phyloP scores from a whole-genome alignment of 2,797 vertebrate genomes.

The Poecilia gillii region DNA sequence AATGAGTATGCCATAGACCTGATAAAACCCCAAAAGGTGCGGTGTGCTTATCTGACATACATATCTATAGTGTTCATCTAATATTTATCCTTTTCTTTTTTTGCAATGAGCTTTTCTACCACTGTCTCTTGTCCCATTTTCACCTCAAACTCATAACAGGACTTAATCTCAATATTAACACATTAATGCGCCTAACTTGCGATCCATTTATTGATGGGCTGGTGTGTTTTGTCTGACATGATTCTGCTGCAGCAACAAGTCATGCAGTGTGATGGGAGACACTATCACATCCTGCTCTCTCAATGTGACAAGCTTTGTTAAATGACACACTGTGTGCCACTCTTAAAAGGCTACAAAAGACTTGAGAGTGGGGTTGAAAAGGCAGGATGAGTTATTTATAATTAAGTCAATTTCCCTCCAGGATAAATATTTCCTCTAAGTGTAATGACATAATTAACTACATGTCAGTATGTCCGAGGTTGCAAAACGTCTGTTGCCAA shows the following conservation, averaged over 20 bases:
- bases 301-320: background rate
- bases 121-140: background rate
- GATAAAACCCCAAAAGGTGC: background rate
- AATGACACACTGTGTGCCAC: background rate
- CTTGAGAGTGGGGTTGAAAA: background rate
- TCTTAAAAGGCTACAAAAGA: background rate
- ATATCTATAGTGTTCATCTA: too few relatives aligned
- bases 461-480: background rate
- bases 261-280: background rate
- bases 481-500: conserved; percentile 24
- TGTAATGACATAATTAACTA: background rate
- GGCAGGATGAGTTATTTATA: background rate
- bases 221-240: background rate
- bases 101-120: background rate
- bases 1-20: background rate
- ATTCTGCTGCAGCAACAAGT: background rate
- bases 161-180: background rate
- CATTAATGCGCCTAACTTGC: background rate
- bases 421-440: background rate
- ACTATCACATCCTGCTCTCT: background rate
- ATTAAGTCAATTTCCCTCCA: background rate
- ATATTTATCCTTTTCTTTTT: background rate
- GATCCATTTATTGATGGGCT: background rate
- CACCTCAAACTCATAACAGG: background rate
- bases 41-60: background rate